A percentile compares a stretch with the other conserved stretches of the same genome.
Conservation (phyloP, 1,140 invertebrate species). For the Hetaerina americana region DNA sequence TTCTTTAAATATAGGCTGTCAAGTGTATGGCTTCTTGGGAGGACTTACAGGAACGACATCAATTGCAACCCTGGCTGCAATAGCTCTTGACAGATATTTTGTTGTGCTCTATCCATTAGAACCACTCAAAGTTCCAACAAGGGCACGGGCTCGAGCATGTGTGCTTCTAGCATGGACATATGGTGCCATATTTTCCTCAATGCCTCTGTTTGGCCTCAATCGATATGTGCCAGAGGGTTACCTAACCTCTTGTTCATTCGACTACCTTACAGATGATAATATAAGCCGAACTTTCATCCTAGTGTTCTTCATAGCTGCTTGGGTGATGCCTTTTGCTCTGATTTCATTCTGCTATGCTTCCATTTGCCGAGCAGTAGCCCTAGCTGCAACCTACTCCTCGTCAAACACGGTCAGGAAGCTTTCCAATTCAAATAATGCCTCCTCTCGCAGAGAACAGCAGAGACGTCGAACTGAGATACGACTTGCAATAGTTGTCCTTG, state of each 20-base stretch:
- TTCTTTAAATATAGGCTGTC: constrained; percentile 52
- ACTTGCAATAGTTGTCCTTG: constrained; percentile 47
- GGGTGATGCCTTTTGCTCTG: constrained; percentile 48
- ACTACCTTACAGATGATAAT: constrained; percentile 53
- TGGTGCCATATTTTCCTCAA: constrained; percentile 50
- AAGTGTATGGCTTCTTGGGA: constrained; percentile 55
- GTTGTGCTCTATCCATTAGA: constrained; percentile 59
- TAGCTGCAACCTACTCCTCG: neutral
- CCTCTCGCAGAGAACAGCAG: constrained; percentile 39
- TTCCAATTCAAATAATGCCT: neutral
- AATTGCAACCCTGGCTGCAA: constrained; percentile 53
- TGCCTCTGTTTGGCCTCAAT: constrained; percentile 47
- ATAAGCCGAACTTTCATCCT: constrained; percentile 53
- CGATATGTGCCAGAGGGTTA: constrained; percentile 47
- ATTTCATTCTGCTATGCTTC: constrained; percentile 51
- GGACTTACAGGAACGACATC: constrained; percentile 55
- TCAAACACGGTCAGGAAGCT: constrained; percentile 24
- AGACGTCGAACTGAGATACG: constrained; percentile 50
- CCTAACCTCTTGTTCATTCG: constrained; percentile 60
- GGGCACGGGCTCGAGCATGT: constrained; percentile 40
- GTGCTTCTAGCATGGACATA: constrained; percentile 56
- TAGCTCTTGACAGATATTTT: constrained; percentile 54
- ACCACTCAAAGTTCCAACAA: constrained; percentile 41
- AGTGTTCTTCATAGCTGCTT: constrained; percentile 54
- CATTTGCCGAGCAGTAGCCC: neutral